These are phyloP conservation scores for Drosophila phalerata DNA, from an alignment of 2,888 invertebrate genomes.

Conservation along the genomic window DNA sequence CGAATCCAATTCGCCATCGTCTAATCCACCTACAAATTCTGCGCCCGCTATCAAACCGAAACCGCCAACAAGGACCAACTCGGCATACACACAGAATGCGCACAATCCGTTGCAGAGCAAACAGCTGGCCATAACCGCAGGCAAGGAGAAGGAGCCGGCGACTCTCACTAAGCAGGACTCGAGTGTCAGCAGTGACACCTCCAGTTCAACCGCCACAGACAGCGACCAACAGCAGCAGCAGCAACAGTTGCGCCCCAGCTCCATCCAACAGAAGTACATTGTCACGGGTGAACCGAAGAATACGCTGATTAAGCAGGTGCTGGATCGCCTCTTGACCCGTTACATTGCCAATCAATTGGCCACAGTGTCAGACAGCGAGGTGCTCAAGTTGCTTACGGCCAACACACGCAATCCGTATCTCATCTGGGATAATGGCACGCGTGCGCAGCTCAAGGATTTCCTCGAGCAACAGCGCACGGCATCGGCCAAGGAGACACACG, in stretches of 20 bases:
- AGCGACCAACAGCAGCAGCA: slow-evolving; percentile 64
- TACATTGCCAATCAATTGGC: slow-evolving; percentile 93
- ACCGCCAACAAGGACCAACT: slow-evolving; percentile 47
- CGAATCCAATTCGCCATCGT: slow-evolving; percentile 56
- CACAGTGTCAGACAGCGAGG: slow-evolving; percentile 91
- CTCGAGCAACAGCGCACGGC: slow-evolving; percentile 89
- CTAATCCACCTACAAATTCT: slow-evolving; percentile 32
- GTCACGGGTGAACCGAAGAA: slow-evolving; percentile 86
- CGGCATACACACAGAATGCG: slow-evolving; percentile 85
- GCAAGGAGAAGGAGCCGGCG: slow-evolving; percentile 54
- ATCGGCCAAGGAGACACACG: slow-evolving; percentile 83
- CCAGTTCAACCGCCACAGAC: slow-evolving; percentile 73
- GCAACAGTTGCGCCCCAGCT: slow-evolving; percentile 26
- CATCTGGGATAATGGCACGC: slow-evolving; percentile 98
- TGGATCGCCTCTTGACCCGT: slow-evolving; percentile 92
- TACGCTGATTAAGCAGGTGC: slow-evolving; percentile 88
- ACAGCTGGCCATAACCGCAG: slow-evolving; percentile 79
- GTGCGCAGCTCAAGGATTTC: slow-evolving; percentile 96
- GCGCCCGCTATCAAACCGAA: slow-evolving; percentile 62
- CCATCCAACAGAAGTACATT: slow-evolving; percentile 77
- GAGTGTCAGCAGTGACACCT: slow-evolving; percentile 75
- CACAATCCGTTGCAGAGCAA: slow-evolving; percentile 85
- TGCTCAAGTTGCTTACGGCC: slow-evolving; percentile 96
- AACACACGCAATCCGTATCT: slow-evolving; percentile 98
- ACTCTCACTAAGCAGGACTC: slow-evolving; percentile 76